These are phyloP conservation scores for Holothuria glaberrima DNA, from an alignment of 35 echinoderm and acorn worm species.

Conservation along the genomic window DNA sequence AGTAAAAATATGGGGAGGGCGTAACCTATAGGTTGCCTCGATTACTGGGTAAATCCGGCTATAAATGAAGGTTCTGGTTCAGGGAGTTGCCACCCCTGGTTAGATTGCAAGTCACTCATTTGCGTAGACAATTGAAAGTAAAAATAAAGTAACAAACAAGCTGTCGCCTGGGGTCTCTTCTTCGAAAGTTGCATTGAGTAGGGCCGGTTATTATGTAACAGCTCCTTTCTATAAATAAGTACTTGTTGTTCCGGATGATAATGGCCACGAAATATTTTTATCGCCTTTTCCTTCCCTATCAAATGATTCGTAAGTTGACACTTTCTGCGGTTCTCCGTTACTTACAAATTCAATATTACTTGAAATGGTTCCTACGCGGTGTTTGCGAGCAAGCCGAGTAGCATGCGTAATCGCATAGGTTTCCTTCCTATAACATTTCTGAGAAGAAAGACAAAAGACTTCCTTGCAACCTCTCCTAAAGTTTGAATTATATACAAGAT, in stretches of 20 bases:
- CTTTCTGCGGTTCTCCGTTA: slow-evolving; percentile 26
- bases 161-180: no score
- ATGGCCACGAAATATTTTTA: slow-evolving; percentile 93
- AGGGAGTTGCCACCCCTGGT: no score
- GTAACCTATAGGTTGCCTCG: no score
- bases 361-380: slow-evolving; percentile 75
- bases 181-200: no score
- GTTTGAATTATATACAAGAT: slow-evolving; percentile 91
- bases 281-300: slow-evolving; percentile 90
- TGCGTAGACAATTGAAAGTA: no score
- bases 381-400: slow-evolving; percentile 78
- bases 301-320: slow-evolving; percentile 77
- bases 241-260: slow-evolving; percentile 63
- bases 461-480: slow-evolving; percentile 96
- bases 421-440: slow-evolving; percentile 89
- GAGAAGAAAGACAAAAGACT: slow-evolving; percentile 88
- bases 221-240: slow-evolving; percentile 71
- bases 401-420: slow-evolving; percentile 92
- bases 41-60: no score
- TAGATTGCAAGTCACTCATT: no score
- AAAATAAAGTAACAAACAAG: no score
- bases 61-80: no score
- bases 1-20: no score
- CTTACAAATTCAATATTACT: slow-evolving; percentile 46
- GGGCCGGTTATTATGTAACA: no score